Conservation (phyloP, 2,888 invertebrate genomes). For the Drosophila buzzatii region DNA sequence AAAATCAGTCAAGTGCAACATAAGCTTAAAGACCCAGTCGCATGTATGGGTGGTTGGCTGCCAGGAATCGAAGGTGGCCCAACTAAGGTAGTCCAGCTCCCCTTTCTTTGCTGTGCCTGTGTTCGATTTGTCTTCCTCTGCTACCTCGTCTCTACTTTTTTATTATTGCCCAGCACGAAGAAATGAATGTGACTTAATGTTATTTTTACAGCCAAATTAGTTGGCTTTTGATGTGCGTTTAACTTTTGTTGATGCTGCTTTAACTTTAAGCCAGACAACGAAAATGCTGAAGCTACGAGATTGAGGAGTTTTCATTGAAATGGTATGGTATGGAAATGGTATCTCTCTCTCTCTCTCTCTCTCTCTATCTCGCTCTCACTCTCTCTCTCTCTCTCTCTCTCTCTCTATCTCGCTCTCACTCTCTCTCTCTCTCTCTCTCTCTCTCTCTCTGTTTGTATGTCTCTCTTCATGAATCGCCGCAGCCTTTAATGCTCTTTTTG, state of each 20-base stretch:
- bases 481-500: not conserved
- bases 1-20: constrained; percentile 85
- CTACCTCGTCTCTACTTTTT: constrained; percentile 20
- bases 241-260: constrained; percentile 50
- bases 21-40: constrained; percentile 76
- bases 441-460: not conserved
- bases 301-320: not conserved
- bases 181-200: constrained; percentile 79
- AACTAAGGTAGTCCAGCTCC: constrained; percentile 22
- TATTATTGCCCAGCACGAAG: constrained; percentile 38
- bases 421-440: not conserved
- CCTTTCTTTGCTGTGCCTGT: not conserved
- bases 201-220: constrained; percentile 81
- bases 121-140: constrained; percentile 49
- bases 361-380: not conserved
- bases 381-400: too few species aligned
- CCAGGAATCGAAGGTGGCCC: constrained; percentile 50
- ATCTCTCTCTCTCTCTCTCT: too few species aligned
- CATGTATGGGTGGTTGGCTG: constrained; percentile 48
- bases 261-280: constrained; percentile 40
- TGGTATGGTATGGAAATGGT: too few species aligned
- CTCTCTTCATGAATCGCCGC: not conserved
- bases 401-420: not conserved
- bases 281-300: not conserved
- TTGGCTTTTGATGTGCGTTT: constrained; percentile 77